These are phyloP conservation scores for Microtus oregoni DNA, from an alignment of 2,113 vertebrate species.

Conservation along the genomic window DNA sequence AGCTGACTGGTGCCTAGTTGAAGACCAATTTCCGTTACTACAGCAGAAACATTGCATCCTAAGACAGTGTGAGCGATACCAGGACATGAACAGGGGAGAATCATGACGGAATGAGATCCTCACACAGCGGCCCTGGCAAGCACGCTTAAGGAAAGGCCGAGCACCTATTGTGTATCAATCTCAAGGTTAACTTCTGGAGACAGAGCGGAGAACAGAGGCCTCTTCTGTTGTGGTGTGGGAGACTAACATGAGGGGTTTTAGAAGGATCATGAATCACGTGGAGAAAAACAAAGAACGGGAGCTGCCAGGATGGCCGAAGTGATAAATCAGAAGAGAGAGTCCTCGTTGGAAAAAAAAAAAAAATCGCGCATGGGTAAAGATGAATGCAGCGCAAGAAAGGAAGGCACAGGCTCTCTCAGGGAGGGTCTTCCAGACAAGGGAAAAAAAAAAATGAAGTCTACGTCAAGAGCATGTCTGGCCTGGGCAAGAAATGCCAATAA, in stretches of 20 bases:
- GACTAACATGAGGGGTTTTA: background rate
- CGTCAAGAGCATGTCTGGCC: background rate
- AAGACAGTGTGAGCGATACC: background rate
- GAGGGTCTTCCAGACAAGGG: background rate
- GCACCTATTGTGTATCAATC: background rate
- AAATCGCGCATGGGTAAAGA: background rate
- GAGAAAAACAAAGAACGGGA: background rate
- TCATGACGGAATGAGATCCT: background rate
- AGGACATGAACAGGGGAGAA: too few relatives aligned
- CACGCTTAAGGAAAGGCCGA: background rate
- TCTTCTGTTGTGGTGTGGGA: background rate
- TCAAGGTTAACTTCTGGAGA: background rate
- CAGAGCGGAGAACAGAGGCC: background rate
- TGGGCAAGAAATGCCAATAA: background rate
- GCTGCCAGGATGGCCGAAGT: background rate
- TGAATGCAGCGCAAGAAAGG: background rate
- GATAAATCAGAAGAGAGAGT: background rate
- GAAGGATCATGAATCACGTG: background rate
- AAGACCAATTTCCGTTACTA: background rate
- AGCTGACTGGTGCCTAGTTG: constrained; percentile 8
- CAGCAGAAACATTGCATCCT: background rate
- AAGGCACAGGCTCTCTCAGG: too few relatives aligned
- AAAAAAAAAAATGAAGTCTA: background rate
- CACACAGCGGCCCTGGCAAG: background rate
- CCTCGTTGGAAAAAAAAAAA: background rate